phyloP scores from a whole-genome alignment of 2,797 vertebrate species.

The Clarias pachynema region DNA sequence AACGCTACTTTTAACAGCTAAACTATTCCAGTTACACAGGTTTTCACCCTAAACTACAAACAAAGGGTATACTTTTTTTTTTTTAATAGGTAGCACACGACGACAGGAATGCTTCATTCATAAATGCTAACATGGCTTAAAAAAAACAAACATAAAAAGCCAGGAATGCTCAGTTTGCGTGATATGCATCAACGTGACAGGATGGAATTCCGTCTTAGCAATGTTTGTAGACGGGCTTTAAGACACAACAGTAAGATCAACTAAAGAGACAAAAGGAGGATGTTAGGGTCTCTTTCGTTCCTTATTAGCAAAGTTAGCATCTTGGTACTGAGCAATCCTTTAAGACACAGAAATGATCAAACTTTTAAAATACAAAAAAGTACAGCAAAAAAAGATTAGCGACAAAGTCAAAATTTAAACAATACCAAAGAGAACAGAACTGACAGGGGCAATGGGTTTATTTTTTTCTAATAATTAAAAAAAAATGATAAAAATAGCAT shows the following conservation, averaged over 20 bases:
- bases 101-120: conserved; percentile 10
- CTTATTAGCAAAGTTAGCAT: background rate
- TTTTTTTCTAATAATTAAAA: background rate
- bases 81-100: conserved; percentile 29
- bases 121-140: conserved; percentile 9
- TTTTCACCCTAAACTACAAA: conserved; percentile 34
- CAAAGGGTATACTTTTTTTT: conserved; percentile 36
- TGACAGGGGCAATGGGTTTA: background rate
- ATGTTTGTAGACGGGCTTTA: background rate
- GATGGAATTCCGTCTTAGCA: background rate
- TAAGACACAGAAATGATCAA: background rate
- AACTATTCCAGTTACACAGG: conserved; percentile 23
- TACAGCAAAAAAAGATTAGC: background rate
- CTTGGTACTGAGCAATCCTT: background rate
- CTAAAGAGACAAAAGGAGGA: background rate
- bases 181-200: background rate
- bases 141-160: background rate
- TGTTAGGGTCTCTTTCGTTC: too few species aligned
- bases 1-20: conserved; percentile 28
- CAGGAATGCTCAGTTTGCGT: background rate
- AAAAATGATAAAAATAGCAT: background rate
- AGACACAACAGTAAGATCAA: background rate
- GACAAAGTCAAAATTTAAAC: background rate
- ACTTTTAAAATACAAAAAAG: background rate
- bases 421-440: background rate